phyloP scores from a whole-genome alignment of 2,888 invertebrate genomes.

The Ditula angustiorana region DNA sequence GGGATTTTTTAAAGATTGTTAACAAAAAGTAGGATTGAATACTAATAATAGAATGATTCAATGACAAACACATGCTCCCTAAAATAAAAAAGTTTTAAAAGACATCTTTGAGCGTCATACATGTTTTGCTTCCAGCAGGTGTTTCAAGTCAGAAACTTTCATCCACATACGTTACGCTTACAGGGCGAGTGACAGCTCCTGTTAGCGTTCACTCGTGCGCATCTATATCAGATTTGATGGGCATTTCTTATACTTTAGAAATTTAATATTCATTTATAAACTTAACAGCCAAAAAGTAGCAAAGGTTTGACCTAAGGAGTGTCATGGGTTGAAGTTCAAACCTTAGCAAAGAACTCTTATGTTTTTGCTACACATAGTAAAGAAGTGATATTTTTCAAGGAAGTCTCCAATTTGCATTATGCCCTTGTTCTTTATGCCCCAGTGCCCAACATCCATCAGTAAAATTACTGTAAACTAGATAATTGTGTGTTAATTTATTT shows the following conservation, averaged over 20 bases:
- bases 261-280: background rate
- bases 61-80: background rate
- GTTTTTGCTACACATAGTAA: too few species aligned
- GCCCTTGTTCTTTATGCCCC: too few species aligned
- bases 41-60: too few species aligned
- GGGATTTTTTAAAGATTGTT: too few species aligned
- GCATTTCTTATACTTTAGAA: constrained; percentile 23
- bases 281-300: background rate
- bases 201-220: constrained; percentile 57
- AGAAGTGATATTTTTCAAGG: too few species aligned
- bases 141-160: constrained; percentile 52
- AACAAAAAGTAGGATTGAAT: too few species aligned
- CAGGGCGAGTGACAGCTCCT: constrained; percentile 58
- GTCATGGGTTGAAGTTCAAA: background rate
- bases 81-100: constrained; percentile 29
- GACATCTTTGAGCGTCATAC: constrained; percentile 35
- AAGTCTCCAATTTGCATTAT: too few species aligned
- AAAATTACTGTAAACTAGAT: too few species aligned
- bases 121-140: constrained; percentile 41
- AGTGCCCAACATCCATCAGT: too few species aligned
- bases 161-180: constrained; percentile 49
- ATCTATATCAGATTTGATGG: constrained; percentile 41
- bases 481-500: too few species aligned
- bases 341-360: too few species aligned
- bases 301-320: background rate